Conservation (phyloP, 2,888 invertebrate genomes). For the Horisme vitalbata region DNA sequence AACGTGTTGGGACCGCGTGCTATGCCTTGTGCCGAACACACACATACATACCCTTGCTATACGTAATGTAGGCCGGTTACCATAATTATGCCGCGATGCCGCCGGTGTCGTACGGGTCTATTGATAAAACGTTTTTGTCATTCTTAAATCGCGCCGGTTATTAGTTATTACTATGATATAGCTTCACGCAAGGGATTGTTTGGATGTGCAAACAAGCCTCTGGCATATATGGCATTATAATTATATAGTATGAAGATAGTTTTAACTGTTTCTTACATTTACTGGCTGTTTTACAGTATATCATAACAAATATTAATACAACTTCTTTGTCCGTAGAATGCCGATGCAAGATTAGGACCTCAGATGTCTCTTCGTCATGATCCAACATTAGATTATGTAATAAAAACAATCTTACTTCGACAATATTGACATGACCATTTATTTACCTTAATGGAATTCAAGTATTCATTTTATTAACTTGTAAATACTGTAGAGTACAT, state of each 20-base stretch:
- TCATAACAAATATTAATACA: constrained; percentile 6
- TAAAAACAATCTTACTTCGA: constrained; percentile 38
- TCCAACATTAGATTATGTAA: constrained; percentile 64
- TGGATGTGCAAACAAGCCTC: too few species aligned
- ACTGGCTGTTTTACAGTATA: too few species aligned
- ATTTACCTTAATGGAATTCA: background rate
- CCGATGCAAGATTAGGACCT: constrained; percentile 58
- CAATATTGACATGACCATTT: constrained; percentile 34
- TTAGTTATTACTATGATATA: too few species aligned
- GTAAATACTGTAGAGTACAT: too few species aligned
- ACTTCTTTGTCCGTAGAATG: constrained; percentile 68
- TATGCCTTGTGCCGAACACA: constrained; percentile 54
- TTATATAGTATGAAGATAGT: too few species aligned
- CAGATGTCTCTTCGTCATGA: constrained; percentile 58
- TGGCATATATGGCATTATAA: too few species aligned
- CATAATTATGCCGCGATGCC: too few species aligned
- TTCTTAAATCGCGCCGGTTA: too few species aligned
- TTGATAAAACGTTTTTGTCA: constrained; percentile 35
- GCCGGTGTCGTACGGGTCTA: constrained; percentile 32
- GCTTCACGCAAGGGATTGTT: too few species aligned
- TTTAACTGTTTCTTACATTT: too few species aligned
- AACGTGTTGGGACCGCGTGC: constrained; percentile 69
- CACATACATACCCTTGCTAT: constrained; percentile 39
- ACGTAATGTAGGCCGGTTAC: constrained; percentile 26
- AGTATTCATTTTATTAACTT: background rate